Base-by-base conservation (phyloP, 2,113 vertebrate genomes). In the Pyxicephalus adspersus region DNA sequence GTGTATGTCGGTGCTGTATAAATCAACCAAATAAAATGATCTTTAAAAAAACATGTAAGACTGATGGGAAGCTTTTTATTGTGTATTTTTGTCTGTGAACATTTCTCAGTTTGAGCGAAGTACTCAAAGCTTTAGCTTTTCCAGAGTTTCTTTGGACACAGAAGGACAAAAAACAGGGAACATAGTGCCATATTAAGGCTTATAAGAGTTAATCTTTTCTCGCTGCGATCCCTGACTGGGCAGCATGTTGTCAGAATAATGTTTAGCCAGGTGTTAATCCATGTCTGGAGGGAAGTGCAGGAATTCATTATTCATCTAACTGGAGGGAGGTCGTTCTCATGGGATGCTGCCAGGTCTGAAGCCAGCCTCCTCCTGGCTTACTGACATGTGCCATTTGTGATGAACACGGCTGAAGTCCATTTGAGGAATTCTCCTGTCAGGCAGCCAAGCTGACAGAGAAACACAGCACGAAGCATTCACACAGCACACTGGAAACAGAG, bases 371-470 rank as follows among this genome's bases (percentile, higher is more conserved):
- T 86, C 86, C 80, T 81, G 87, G 89, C 90, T 93, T 89, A 87
- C 93, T 92, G 94, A 92, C 93, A 93, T 93, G 92, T 94, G 92
- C 93, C 93, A 87, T 90, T 90, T 85, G 89, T 65, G 84, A 91
- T 85, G 91, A 91, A 86, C 86, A 87, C 92, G 85, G 92, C 91
- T 86, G 76, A 93, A 93, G 93, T 88, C 92, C 88, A 88, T 94
- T 91, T 92, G 93, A 93, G 92, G 88, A 90, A 89, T 89, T 89
- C 87, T 91, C 84, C 87, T 96, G 95, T 92, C 93, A 94, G 88
- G 85, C 88, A 86, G 95, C 94, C 93, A 95, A 90, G 83, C 86
- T 71, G 83, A 45, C 83, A 74, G 86, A 85, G 77, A 50, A 87
- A 76, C 83, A 4, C 83, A 5, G 84, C 66, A 86, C 76, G 4